Percentiles rank a stretch among this genome's conserved stretches.
Conservation (phyloP, 2,113 vertebrate species). For the Capreolus pygargus region DNA sequence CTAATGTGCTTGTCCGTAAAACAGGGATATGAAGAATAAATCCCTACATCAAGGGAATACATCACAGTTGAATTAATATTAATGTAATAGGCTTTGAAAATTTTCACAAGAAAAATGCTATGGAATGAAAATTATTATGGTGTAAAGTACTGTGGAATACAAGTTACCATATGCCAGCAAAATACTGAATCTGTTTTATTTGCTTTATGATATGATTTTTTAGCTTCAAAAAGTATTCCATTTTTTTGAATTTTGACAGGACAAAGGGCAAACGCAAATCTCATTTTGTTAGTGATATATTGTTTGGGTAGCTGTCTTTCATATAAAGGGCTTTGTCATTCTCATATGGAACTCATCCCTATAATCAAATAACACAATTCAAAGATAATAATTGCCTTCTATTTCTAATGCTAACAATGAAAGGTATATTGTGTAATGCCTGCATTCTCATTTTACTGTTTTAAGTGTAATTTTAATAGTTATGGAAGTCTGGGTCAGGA, state of each 20-base stretch:
- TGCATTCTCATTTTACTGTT: neutral
- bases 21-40: constrained; percentile 39
- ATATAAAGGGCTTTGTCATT: neutral
- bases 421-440: neutral
- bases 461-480: constrained; percentile 24
- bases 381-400: constrained; percentile 9
- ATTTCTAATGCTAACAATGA: neutral
- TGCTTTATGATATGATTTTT: constrained; percentile 22
- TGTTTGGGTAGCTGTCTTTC: constrained; percentile 32
- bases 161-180: neutral
- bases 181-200: constrained; percentile 43
- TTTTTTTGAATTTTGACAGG: constrained; percentile 43
- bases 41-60: constrained; percentile 40
- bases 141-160: neutral
- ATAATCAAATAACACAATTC: constrained; percentile 37
- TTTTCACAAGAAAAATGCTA: neutral
- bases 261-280: constrained; percentile 11
- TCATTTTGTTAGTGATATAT: constrained; percentile 10
- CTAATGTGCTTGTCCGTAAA: constrained; percentile 49
- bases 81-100: constrained; percentile 51
- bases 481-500: neutral
- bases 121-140: constrained; percentile 45
- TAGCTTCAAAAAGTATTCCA: constrained; percentile 34
- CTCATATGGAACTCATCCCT: neutral
- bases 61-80: constrained; percentile 36